Evolutionary conservation across 2,113 vertebrate species (phyloP).

Genomic region (Lynx canadensis): DNA sequence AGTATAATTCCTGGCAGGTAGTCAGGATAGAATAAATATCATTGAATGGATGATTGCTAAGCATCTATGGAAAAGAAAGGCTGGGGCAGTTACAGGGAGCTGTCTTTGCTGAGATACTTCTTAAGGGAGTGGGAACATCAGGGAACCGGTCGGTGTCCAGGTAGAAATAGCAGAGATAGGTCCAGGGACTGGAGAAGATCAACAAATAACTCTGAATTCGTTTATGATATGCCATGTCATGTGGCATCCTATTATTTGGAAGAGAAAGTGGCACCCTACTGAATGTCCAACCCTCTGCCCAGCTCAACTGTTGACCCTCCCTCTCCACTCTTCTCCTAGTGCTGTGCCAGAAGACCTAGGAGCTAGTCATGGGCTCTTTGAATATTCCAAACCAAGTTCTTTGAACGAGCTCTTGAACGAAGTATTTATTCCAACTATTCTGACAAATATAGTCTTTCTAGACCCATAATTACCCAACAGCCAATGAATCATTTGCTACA

Average conservation of each 20-base stretch:
- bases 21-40: not conserved
- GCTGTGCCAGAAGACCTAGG: no score
- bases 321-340: not conserved
- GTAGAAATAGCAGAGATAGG: not conserved
- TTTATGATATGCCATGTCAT: no score
- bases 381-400: not conserved
- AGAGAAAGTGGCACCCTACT: not conserved
- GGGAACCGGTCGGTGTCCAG: not conserved
- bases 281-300: not conserved
- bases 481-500: slow-evolving; percentile 34
- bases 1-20: not conserved
- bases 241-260: no score
- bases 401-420: slow-evolving; percentile 22
- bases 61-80: not conserved
- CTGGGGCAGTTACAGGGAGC: no score
- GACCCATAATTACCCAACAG: slow-evolving; percentile 36
- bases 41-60: no score
- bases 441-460: slow-evolving; percentile 13
- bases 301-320: not conserved
- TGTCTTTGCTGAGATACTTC: not conserved
- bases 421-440: slow-evolving; percentile 43
- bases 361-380: not conserved
- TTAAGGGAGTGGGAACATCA: not conserved
- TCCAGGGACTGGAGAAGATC: not conserved
- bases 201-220: not conserved